Conservation (phyloP, 2,888 invertebrate species). For the Diarsia dahlii region DNA sequence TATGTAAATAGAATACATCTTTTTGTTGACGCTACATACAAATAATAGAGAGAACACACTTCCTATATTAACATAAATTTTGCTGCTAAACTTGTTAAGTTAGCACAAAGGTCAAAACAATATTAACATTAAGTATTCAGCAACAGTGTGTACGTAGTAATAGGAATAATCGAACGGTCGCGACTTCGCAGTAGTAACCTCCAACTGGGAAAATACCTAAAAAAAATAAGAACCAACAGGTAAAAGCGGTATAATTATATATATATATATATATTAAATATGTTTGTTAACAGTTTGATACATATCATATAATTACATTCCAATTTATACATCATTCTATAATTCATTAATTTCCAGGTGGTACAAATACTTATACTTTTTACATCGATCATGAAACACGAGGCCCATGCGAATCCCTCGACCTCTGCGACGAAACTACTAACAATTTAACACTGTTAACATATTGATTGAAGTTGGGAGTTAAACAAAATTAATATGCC, state of each 20-base stretch:
- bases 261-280: conserved; percentile 6
- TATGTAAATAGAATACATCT: conserved; percentile 4
- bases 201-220: conserved; percentile 22
- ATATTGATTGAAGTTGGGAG: conserved; percentile 2
- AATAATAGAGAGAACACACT: conserved; percentile 36
- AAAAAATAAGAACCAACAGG: conserved; percentile 7
- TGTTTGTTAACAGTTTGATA: conserved; percentile 18
- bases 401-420: neutral
- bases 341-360: neutral
- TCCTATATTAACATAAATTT: conserved; percentile 11
- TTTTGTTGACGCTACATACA: conserved; percentile 13
- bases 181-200: conserved; percentile 41
- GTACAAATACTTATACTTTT: neutral
- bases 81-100: neutral
- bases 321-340: neutral
- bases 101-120: conserved; percentile 35
- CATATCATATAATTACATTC: neutral
- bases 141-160: neutral
- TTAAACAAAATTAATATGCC: conserved; percentile 38
- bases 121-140: conserved; percentile 59
- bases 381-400: neutral
- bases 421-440: neutral
- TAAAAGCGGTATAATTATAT: conserved; percentile 1
- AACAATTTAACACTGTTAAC: conserved; percentile 1
- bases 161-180: conserved; percentile 17